Evolutionary conservation across 2,113 vertebrate genomes (phyloP), one percentile per base, ranked within the genome.

Genomic region (Aegithalos caudatus): DNA sequence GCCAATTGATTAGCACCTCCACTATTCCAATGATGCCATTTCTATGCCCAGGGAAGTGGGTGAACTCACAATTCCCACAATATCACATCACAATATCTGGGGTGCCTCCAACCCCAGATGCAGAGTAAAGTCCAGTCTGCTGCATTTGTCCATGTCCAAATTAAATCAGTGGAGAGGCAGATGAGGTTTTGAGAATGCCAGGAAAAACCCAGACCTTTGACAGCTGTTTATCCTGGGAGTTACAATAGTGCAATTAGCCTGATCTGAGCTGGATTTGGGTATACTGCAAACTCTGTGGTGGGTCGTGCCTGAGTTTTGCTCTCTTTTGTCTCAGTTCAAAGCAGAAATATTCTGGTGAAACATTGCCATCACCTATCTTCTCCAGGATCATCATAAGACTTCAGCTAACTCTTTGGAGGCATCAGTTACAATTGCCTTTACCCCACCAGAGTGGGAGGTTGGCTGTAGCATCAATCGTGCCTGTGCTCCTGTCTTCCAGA

Each of bases 401-500:
- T 35, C 24, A 51, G 6, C 23, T 65, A 70, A 60, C 11, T 17
- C 71, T 74, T 56, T 81, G 29, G 29, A 91, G 44, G 51, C 21
- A 18, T 3, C 0, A 2, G 7, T 77, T 82, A 50, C 35, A 25
- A 13, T 6, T 70, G 7, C 14, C 28, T 93, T 72, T 27, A 18
- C n/a, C 29, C 0, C 1, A 64, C 7, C 16, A 23, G 40, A 67
- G 38, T 21, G 15, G 37, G 56, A 61, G 12, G 18, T 12, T 88
- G 44, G 31, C 33, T 51, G 61, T 33, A 76, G 33, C 66, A 80
- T 48, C 40, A 50, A 2, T 53, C 0, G 0, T 72, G 40, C 24
- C 48, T 28, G 28, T 21, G 4, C 11, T 65, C 4, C 19, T 10
- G 7, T 27, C 27, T 61, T 81, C 53, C 53, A 57, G 56, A 90